phyloP scores from a whole-genome alignment of 2,797 vertebrate species.

The Threskiornis aethiopicus region DNA sequence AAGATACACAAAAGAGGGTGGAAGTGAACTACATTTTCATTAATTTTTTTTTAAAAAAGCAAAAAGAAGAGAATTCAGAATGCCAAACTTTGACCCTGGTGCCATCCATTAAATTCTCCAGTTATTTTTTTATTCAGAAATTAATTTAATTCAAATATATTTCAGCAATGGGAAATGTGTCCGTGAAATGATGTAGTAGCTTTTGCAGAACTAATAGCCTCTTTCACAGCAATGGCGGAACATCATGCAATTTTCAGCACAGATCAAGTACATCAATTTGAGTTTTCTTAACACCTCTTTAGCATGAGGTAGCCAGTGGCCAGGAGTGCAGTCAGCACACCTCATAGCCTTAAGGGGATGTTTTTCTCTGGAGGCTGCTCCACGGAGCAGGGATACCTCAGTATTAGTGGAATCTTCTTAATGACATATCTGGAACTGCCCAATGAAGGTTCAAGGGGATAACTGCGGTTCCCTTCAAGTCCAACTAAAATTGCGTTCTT shows the following conservation, averaged over 20 bases:
- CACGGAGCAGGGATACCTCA: not conserved
- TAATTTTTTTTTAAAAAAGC: not conserved
- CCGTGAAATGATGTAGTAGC: not conserved
- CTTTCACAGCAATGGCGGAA: not conserved
- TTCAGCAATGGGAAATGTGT: not conserved
- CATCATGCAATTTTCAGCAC: not conserved
- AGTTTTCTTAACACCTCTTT: not conserved
- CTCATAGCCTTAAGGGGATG: not conserved
- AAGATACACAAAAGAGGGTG: not conserved
- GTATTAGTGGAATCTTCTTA: not conserved
- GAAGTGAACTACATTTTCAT: not conserved
- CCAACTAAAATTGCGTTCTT: not conserved
- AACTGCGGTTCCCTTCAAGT: not conserved
- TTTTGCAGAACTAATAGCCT: not conserved
- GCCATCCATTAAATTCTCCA: not conserved
- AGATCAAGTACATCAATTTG: not conserved
- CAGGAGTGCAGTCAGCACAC: not conserved
- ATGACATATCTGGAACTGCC: not conserved
- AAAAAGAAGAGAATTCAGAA: not conserved
- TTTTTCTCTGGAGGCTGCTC: not conserved
- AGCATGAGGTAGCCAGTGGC: not conserved
- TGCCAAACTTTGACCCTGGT: not conserved
- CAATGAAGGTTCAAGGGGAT: not conserved
- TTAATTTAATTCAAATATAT: not conserved
- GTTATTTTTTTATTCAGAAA: not conserved